A percentile compares a stretch with the other conserved stretches of the same genome.
phyloP scores from a whole-genome alignment of 1,140 invertebrate genomes.

The Odontomachus brunneus region DNA sequence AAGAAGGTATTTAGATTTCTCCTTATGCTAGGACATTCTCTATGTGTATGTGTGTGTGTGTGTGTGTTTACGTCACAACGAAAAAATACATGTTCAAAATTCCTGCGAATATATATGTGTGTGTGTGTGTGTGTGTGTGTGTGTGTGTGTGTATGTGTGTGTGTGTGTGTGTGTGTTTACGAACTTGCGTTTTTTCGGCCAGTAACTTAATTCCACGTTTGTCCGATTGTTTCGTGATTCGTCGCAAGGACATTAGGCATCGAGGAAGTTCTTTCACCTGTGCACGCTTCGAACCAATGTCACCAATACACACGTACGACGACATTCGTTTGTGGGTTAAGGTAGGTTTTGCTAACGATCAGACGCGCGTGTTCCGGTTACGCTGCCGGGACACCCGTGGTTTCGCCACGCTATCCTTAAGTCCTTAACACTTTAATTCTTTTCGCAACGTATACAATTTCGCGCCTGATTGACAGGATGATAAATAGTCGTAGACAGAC shows the following conservation, averaged over 20 bases:
- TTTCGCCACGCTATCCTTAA: background rate
- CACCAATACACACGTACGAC: background rate
- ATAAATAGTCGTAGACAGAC: background rate
- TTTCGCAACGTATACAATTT: background rate
- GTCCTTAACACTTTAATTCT: too few relatives aligned
- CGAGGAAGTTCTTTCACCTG: conserved; percentile 40
- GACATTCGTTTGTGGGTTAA: conserved; percentile 20
- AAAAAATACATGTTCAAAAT: too few relatives aligned
- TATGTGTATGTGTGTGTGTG: too few relatives aligned
- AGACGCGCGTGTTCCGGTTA: background rate
- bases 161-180: too few relatives aligned
- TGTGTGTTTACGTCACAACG: too few relatives aligned
- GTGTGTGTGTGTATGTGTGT: too few relatives aligned
- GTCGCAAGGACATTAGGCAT: background rate
- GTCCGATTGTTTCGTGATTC: background rate
- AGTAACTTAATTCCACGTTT: conserved; percentile 9
- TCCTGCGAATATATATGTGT: too few relatives aligned
- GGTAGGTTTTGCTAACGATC: background rate
- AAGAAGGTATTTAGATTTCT: too few relatives aligned
- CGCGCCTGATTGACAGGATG: conserved; percentile 1
- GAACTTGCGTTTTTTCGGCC: conserved; percentile 6
- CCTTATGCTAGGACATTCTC: too few relatives aligned
- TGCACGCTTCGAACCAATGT: conserved; percentile 18
- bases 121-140: too few relatives aligned
- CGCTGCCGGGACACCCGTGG: background rate